These are phyloP conservation scores for Caenorhabditis virilis DNA, from an alignment of 2,888 invertebrate species.

Conservation along the genomic window DNA sequence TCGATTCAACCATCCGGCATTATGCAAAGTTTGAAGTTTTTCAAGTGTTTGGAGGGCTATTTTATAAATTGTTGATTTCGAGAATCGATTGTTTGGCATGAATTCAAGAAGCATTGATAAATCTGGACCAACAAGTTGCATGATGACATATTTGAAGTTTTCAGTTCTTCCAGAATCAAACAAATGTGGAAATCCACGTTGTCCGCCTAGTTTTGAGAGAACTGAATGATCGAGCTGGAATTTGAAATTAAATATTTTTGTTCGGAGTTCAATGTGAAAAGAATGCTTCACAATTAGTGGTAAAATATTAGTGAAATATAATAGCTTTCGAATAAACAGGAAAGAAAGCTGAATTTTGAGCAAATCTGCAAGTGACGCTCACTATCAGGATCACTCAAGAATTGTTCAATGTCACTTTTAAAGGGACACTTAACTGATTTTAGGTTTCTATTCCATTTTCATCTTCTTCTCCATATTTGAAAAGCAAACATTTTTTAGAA, in stretches of 20 bases:
- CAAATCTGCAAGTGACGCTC: no score
- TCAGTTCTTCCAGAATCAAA: constrained; percentile 43
- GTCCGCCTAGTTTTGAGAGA: constrained; percentile 10
- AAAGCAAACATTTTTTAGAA: no score
- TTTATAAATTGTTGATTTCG: constrained; percentile 46
- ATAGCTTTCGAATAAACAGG: no score
- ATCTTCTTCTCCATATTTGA: no score
- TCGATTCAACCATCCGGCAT: constrained; percentile 51
- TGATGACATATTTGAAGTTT: constrained; percentile 52
- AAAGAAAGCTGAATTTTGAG: no score
- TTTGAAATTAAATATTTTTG: not conserved
- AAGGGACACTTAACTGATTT: no score
- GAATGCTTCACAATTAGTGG: no score
- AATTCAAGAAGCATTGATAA: constrained; percentile 29
- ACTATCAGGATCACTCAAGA: no score
- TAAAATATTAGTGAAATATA: no score
- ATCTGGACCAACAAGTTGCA: constrained; percentile 50
- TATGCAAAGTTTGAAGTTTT: constrained; percentile 51
- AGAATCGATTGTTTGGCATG: constrained; percentile 34
- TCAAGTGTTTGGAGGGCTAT: constrained; percentile 53
- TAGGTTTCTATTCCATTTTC: no score
- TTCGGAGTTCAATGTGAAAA: no score
- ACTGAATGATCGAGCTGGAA: constrained; percentile 34
- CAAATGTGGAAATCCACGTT: constrained; percentile 28
- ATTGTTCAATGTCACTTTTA: no score